These are phyloP conservation scores for Papilio polytes DNA, from an alignment of 1,140 invertebrate species.

Conservation along the genomic window DNA sequence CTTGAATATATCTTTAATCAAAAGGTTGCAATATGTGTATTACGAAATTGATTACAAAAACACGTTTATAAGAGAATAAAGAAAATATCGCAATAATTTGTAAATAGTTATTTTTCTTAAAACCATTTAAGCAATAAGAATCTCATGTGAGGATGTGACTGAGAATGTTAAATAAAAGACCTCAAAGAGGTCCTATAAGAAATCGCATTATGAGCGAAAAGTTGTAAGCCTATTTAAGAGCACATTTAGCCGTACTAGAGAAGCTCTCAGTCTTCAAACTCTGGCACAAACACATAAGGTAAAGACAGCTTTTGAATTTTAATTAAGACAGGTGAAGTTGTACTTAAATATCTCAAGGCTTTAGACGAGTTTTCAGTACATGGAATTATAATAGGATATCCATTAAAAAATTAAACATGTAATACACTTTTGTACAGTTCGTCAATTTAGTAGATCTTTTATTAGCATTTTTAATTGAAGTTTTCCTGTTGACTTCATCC, in stretches of 20 bases:
- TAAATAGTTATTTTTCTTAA: not conserved
- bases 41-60: not conserved
- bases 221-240: not conserved
- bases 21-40: not conserved
- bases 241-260: not conserved
- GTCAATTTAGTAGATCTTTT: not conserved
- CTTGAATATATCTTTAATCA: not conserved
- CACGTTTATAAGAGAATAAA: not conserved
- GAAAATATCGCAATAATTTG: too few species aligned
- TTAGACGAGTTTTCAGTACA: not conserved
- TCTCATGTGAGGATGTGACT: not conserved
- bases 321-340: constrained; percentile 8
- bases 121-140: not conserved
- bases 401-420: too few species aligned
- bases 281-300: constrained; percentile 14
- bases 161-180: not conserved
- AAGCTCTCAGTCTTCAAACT: constrained; percentile 21
- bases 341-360: not conserved
- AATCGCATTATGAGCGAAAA: constrained; percentile 2
- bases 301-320: constrained; percentile 27
- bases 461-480: not conserved
- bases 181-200: not conserved
- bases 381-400: not conserved
- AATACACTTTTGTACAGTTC: not conserved
- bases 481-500: constrained; percentile 1